A percentile compares a stretch with the other conserved stretches of the same genome.
phyloP scores from a whole-genome alignment of 2,888 invertebrate species.

The Cheilosia scutellata region DNA sequence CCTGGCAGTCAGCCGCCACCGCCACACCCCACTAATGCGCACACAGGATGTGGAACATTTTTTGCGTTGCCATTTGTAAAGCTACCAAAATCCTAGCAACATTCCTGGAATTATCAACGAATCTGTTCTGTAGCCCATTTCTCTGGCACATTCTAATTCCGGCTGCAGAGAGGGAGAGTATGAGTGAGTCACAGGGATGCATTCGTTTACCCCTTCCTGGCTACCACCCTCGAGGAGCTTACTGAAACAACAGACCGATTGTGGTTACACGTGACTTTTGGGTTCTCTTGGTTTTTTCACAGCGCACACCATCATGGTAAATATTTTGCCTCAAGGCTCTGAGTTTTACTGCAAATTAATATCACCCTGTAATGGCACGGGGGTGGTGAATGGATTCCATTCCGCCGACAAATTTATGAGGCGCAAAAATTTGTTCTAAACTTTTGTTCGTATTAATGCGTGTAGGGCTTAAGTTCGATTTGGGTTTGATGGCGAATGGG shows the following conservation, averaged over 20 bases:
- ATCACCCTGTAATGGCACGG: constrained; percentile 26
- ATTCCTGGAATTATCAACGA: constrained; percentile 56
- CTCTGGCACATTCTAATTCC: constrained; percentile 48
- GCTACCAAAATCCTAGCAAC: constrained; percentile 50
- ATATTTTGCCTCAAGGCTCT: constrained; percentile 43
- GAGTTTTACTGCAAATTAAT: constrained; percentile 72
- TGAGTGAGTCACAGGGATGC: constrained; percentile 14
- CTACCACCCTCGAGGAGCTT: constrained; percentile 37
- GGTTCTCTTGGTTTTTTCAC: constrained; percentile 38
- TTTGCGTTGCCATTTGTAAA: constrained; percentile 45
- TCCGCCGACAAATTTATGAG: constrained; percentile 61
- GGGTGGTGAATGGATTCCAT: constrained; percentile 39
- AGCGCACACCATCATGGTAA: constrained; percentile 21
- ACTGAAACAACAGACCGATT: constrained; percentile 59
- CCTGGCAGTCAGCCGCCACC: constrained; percentile 33
- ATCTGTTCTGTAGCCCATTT: constrained; percentile 27
- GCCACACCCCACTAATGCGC: constrained; percentile 32
- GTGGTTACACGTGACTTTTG: constrained; percentile 73
- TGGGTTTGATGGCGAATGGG: not conserved
- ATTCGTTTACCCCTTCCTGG: constrained; percentile 61
- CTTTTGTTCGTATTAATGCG: constrained; percentile 33
- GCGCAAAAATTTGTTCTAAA: constrained; percentile 68
- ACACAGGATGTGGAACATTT: constrained; percentile 54
- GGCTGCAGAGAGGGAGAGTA: not conserved
- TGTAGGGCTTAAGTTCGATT: constrained; percentile 39